These are phyloP conservation scores for Calyptommatus sinebrachiatus DNA, from an alignment of 2,113 vertebrate species.

Conservation along the genomic window DNA sequence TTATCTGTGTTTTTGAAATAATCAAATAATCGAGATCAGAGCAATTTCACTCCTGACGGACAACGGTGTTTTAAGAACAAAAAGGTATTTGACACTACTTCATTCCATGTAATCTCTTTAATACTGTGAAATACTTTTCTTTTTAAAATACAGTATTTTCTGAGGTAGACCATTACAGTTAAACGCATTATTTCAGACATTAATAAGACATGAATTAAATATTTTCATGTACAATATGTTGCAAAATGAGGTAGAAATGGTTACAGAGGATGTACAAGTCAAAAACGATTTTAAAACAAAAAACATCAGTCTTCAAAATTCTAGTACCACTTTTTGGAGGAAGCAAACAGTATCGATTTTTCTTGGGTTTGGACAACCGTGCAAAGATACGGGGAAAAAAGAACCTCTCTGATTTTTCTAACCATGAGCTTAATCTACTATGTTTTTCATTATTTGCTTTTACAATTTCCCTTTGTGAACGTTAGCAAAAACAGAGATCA, in stretches of 20 bases:
- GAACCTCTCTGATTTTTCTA: not conserved
- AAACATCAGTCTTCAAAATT: constrained; percentile 70
- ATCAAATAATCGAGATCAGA: not conserved
- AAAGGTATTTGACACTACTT: not conserved
- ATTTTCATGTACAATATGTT: constrained; percentile 94
- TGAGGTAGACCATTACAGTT: constrained; percentile 98
- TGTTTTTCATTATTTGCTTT: not conserved
- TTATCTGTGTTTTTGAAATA: too few relatives aligned
- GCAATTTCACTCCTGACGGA: too few relatives aligned
- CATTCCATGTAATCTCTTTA: constrained; percentile 88
- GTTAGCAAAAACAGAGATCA: not conserved
- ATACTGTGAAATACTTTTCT: constrained; percentile 95
- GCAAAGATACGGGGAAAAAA: not conserved
- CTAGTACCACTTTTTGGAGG: constrained; percentile 76
- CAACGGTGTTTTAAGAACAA: constrained; percentile 12
- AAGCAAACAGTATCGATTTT: constrained; percentile 3
- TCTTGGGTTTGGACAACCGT: not conserved
- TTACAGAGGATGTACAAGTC: constrained; percentile 89
- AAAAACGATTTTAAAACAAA: constrained; percentile 72
- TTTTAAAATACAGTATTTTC: constrained; percentile 98
- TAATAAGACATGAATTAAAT: constrained; percentile 96
- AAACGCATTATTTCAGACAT: constrained; percentile 89
- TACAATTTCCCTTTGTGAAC: not conserved
- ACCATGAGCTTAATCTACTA: not conserved
- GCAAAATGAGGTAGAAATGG: constrained; percentile 99